phyloP scores from a whole-genome alignment of 2,888 invertebrate species.

The Laothoe populi region DNA sequence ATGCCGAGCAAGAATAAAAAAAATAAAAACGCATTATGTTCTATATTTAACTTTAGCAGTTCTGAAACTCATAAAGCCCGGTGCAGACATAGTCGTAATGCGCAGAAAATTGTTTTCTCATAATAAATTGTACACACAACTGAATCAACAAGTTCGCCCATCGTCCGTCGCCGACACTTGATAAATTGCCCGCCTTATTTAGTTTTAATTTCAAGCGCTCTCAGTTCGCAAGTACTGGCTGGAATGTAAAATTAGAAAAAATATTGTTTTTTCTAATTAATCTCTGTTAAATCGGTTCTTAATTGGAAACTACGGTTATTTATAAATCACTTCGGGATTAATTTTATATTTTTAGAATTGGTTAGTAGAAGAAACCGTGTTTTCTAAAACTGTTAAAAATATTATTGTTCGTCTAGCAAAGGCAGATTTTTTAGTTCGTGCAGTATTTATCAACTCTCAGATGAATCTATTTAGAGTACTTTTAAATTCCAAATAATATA shows the following conservation, averaged over 20 bases:
- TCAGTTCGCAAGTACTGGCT: background rate
- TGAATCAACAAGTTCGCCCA: constrained; percentile 24
- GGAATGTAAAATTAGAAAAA: constrained; percentile 20
- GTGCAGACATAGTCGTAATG: background rate
- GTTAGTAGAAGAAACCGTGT: background rate
- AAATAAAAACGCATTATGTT: too few relatives aligned
- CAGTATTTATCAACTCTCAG: too few relatives aligned
- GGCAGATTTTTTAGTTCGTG: too few relatives aligned
- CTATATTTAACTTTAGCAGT: background rate
- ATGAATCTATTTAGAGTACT: too few relatives aligned
- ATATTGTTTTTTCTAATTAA: background rate
- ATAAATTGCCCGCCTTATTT: constrained; percentile 23
- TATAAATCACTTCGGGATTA: background rate
- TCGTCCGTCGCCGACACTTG: constrained; percentile 21
- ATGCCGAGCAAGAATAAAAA: too few relatives aligned
- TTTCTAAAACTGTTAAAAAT: too few relatives aligned
- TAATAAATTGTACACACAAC: constrained; percentile 21
- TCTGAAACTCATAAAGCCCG: background rate
- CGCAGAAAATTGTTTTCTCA: constrained; percentile 9
- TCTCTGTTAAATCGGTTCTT: background rate
- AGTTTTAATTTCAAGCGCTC: constrained; percentile 23
- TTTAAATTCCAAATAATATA: too few relatives aligned
- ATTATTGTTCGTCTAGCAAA: too few relatives aligned
- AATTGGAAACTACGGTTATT: too few relatives aligned
- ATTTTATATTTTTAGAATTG: background rate